Conservation (phyloP, 2,113 vertebrate genomes). For the Kryptolebias marmoratus region DNA sequence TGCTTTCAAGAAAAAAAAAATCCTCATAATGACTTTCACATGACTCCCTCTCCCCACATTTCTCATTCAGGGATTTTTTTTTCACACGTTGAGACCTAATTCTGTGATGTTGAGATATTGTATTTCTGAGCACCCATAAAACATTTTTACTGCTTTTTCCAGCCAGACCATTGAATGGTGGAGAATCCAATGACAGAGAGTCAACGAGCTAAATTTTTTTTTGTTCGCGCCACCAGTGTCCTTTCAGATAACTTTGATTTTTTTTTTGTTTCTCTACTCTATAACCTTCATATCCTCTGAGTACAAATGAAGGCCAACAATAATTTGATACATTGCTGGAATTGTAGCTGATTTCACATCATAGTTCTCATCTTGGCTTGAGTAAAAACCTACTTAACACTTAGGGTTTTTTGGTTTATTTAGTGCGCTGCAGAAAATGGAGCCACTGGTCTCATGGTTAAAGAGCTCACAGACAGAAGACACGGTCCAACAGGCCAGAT, state of each 20-base stretch:
- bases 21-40: constrained; percentile 64
- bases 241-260: constrained; percentile 28
- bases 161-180: constrained; percentile 67
- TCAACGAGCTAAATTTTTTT: constrained; percentile 22
- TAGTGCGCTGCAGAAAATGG: neutral
- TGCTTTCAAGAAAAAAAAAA: constrained; percentile 15
- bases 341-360: neutral
- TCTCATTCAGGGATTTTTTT: constrained; percentile 65
- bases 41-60: constrained; percentile 52
- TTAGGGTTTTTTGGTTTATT: constrained; percentile 11
- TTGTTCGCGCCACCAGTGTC: constrained; percentile 30
- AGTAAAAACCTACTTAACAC: constrained; percentile 1
- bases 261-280: constrained; percentile 21
- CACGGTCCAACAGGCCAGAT: constrained; percentile 62
- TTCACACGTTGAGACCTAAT: constrained; percentile 77
- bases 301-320: neutral
- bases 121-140: constrained; percentile 87
- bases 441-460: constrained; percentile 4
- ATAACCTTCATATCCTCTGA: neutral
- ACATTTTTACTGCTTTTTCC: constrained; percentile 82
- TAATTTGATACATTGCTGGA: constrained; percentile 18
- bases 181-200: constrained; percentile 45
- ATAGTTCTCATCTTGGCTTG: neutral
- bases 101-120: constrained; percentile 87
- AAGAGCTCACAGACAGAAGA: constrained; percentile 41